Conservation (phyloP, 1,140 invertebrate species). For the Pogonomyrmex californicus region DNA sequence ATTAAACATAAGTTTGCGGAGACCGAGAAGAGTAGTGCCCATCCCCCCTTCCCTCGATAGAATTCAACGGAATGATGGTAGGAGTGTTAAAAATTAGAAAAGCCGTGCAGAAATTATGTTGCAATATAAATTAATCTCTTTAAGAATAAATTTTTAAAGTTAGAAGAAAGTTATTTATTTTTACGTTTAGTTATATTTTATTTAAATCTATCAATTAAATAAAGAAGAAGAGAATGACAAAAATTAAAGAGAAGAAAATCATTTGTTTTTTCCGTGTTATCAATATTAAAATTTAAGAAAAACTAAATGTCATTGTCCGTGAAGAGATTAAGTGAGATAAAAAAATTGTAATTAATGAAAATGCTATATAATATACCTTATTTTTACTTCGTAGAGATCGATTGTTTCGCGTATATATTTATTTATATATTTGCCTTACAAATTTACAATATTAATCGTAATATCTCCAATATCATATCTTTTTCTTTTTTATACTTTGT, state of each 20-base stretch:
- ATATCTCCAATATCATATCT: not conserved
- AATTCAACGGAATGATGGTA: not conserved
- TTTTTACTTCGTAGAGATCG: not conserved
- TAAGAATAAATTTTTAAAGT: not conserved
- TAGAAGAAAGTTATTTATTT: not conserved
- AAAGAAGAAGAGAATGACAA: not conserved
- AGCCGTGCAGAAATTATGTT: not conserved
- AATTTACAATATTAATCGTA: not conserved
- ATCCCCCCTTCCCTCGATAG: not conserved
- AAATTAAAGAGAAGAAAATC: not conserved
- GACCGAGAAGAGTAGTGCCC: slow-evolving; percentile 18
- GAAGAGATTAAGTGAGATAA: not conserved
- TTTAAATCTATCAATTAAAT: not conserved
- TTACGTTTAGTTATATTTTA: not conserved
- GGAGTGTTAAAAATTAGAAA: slow-evolving; percentile 2
- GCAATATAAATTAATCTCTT: slow-evolving; percentile 2
- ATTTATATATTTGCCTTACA: not conserved
- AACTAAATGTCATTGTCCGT: not conserved
- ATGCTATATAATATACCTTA: not conserved
- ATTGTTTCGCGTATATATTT: not conserved
- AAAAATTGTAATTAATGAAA: not conserved
- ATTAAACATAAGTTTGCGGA: slow-evolving; percentile 83
- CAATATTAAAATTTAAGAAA: not conserved
- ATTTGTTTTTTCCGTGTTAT: not conserved
- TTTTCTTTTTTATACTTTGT: not conserved